phyloP scores from a whole-genome alignment of 2,113 vertebrate species.

The Grallaria varia region DNA sequence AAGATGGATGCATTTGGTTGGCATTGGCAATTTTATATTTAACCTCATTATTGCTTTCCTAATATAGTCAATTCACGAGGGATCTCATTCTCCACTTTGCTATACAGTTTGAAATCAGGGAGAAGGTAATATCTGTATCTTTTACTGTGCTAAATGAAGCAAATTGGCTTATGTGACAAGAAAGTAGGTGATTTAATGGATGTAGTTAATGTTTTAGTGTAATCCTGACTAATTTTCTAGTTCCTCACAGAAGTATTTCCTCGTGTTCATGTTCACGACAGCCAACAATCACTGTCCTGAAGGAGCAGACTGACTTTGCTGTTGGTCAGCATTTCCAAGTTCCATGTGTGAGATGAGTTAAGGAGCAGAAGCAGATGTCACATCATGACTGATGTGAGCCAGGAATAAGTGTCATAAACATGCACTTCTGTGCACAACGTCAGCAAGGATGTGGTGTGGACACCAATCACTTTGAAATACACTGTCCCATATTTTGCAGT shows the following conservation, averaged over 20 bases:
- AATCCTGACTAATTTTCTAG: not conserved
- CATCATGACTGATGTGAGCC: fast-evolving
- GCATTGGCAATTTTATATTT: not conserved
- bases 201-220: not conserved
- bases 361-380: not conserved
- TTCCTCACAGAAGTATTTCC: not conserved
- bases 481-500: not conserved
- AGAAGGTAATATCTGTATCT: not conserved
- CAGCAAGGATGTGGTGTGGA: not conserved
- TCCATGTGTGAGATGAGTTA: not conserved
- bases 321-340: not conserved
- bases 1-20: not conserved
- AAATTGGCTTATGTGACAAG: not conserved
- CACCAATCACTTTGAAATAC: not conserved
- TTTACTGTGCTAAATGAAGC: not conserved
- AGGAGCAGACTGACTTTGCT: not conserved
- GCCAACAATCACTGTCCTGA: not conserved
- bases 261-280: fast-evolving
- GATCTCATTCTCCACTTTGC: not conserved
- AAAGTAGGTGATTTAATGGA: not conserved
- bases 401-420: not conserved
- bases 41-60: not conserved
- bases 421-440: not conserved
- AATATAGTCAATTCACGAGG: not conserved
- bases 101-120: not conserved